phyloP scores from a whole-genome alignment of 2,888 invertebrate species.

The Lamellibrachia satsuma region DNA sequence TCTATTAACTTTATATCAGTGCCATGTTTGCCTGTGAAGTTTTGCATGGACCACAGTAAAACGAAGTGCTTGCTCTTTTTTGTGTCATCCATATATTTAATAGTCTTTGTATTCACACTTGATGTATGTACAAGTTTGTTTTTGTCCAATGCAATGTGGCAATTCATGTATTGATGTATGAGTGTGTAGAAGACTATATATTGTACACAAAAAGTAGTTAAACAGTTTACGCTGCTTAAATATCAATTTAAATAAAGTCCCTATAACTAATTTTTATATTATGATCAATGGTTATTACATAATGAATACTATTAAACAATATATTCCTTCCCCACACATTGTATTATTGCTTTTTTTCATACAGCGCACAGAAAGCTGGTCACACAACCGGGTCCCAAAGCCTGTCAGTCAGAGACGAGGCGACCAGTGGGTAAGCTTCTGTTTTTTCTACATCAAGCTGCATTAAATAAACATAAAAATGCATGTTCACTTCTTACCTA shows the following conservation, averaged over 20 bases:
- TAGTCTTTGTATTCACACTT: no score
- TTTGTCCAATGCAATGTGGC: neutral
- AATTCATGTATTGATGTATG: neutral
- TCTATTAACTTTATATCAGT: no score
- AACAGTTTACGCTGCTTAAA: neutral
- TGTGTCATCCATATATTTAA: no score
- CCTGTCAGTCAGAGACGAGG: neutral
- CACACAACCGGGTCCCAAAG: neutral
- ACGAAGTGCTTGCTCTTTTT: no score
- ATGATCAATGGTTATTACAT: no score
- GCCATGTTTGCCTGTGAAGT: no score
- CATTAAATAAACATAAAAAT: no score
- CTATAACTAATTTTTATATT: neutral
- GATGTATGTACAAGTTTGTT: neutral
- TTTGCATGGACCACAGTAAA: no score
- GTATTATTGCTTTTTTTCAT: neutral
- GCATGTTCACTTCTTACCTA: neutral
- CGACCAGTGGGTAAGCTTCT: neutral
- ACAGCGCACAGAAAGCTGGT: neutral
- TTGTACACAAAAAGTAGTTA: neutral
- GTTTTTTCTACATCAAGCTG: neutral
- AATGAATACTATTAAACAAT: no score
- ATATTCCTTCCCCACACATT: neutral
- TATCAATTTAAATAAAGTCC: no score
- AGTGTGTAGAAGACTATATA: neutral